A percentile compares a stretch with the other conserved stretches of the same genome.
phyloP scores from a whole-genome alignment of 1,140 invertebrate species.

The Polypedilum pembai region DNA sequence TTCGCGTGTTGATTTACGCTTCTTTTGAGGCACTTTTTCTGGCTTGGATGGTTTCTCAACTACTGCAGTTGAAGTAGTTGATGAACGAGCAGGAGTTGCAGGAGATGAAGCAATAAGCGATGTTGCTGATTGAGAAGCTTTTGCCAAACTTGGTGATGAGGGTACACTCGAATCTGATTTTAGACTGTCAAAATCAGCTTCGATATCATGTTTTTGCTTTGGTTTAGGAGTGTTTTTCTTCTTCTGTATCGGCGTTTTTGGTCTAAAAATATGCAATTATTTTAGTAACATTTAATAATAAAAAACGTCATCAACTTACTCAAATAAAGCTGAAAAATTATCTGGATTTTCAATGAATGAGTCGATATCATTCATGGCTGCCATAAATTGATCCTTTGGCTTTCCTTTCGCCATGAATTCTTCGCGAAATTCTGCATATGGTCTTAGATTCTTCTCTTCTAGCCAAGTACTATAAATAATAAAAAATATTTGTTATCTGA shows the following conservation, averaged over 20 bases:
- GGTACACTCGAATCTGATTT: background rate
- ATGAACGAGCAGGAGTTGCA: background rate
- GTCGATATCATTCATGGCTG: background rate
- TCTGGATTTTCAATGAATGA: constrained; percentile 21
- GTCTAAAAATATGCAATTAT: background rate
- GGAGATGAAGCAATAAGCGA: background rate
- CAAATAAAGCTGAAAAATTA: constrained; percentile 17
- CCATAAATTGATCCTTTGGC: background rate
- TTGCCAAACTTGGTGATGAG: background rate
- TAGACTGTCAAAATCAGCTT: constrained; percentile 16
- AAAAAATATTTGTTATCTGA: background rate
- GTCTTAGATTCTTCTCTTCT: background rate
- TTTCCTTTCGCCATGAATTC: background rate
- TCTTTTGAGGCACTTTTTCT: constrained; percentile 10
- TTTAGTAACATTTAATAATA: no score
- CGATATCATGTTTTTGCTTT: background rate
- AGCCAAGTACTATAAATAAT: background rate
- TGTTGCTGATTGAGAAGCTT: background rate
- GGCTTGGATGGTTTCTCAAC: background rate
- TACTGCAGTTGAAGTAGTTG: no score
- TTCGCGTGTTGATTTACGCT: background rate
- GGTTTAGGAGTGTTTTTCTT: constrained; percentile 1
- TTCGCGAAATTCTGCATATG: constrained; percentile 24
- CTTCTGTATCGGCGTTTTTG: constrained; percentile 6
- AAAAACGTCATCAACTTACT: background rate